Percentiles rank a stretch among this genome's conserved stretches.
phyloP scores from a whole-genome alignment of 2,888 invertebrate species.

The Epinotia brunnichana region DNA sequence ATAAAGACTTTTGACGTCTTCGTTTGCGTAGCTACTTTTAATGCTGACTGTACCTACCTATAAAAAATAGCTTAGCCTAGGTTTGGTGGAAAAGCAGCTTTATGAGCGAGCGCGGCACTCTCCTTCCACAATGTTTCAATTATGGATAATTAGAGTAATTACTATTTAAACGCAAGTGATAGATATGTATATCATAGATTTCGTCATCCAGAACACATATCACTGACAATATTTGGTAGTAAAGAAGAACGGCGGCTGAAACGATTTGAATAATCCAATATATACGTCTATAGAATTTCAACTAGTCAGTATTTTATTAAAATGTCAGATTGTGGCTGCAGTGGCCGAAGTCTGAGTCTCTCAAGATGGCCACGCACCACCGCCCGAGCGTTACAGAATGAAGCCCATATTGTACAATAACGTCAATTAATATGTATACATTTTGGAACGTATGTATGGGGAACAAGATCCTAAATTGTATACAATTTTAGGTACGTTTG shows the following conservation, averaged over 20 bases:
- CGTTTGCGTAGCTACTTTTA: no score
- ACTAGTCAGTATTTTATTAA: not conserved
- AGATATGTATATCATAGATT: not conserved
- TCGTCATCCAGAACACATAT: not conserved
- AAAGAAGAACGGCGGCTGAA: not conserved
- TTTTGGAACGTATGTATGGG: slow-evolving; percentile 19
- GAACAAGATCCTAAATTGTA: slow-evolving; percentile 15
- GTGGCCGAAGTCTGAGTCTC: slow-evolving; percentile 58
- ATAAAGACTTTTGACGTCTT: no score
- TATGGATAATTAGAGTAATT: no score
- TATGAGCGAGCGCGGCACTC: no score
- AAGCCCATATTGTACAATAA: slow-evolving; percentile 59
- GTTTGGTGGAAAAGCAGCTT: no score
- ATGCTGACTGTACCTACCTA: no score
- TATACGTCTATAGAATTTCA: not conserved
- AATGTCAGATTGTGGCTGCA: not conserved
- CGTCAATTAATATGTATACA: slow-evolving; percentile 50
- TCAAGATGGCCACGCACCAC: slow-evolving; percentile 67
- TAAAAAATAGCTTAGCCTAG: no score
- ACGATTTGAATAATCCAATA: not conserved
- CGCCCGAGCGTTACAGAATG: slow-evolving; percentile 73
- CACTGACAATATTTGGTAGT: not conserved
- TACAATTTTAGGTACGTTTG: slow-evolving; percentile 12
- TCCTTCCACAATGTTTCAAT: no score
- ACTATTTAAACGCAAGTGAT: no score